A percentile compares a stretch with the other conserved stretches of the same genome.
These are phyloP conservation scores for Cacatua alba DNA, from an alignment of 2,113 vertebrate genomes.

Conservation along the genomic window DNA sequence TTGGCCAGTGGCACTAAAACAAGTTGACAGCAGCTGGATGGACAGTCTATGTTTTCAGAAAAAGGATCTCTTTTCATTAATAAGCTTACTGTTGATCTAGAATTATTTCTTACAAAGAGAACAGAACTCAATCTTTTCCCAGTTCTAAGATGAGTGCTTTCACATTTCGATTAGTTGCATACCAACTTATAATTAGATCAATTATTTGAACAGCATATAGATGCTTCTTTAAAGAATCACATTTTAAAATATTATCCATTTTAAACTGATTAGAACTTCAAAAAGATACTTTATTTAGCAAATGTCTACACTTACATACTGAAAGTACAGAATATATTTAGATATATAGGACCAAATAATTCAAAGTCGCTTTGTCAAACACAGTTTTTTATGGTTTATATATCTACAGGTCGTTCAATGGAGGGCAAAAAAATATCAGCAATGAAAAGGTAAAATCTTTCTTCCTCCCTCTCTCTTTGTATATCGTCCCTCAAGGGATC, in stretches of 20 bases:
- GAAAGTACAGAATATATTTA: neutral
- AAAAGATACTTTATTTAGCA: neutral
- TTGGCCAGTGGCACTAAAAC: neutral
- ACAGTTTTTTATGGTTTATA: neutral
- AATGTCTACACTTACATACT: neutral
- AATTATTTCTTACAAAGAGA: neutral
- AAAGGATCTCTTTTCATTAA: neutral
- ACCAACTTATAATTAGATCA: neutral
- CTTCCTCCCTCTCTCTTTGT: neutral
- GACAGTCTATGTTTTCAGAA: neutral
- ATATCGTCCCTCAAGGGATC: neutral
- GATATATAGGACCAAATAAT: neutral
- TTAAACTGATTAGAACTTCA: conserved; percentile 2
- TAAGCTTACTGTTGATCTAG: neutral
- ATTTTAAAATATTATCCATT: conserved; percentile 3
- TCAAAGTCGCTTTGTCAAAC: neutral
- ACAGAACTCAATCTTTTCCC: neutral
- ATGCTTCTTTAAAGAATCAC: neutral
- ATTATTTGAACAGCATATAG: neutral
- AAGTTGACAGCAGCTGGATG: neutral
- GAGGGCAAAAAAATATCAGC: conserved; percentile 9
- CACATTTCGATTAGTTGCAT: neutral
- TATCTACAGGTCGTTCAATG: conserved; percentile 21
- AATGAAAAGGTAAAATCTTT: conserved; percentile 41
- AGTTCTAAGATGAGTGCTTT: neutral